These are phyloP conservation scores for Apotomis turbidana DNA, from an alignment of 2,888 invertebrate genomes.

Conservation along the genomic window DNA sequence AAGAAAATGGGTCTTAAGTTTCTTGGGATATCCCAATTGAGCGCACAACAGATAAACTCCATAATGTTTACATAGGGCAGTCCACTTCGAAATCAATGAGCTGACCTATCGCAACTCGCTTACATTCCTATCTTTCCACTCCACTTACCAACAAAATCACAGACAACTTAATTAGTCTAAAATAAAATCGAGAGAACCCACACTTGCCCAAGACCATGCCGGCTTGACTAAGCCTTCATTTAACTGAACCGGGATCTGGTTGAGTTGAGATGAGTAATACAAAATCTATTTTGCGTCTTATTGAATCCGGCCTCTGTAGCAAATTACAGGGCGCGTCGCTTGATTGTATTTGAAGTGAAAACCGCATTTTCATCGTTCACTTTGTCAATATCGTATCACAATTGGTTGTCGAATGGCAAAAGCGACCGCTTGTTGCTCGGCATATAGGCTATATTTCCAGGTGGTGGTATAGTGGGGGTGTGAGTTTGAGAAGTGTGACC, in stretches of 20 bases:
- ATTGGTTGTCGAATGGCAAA: background rate
- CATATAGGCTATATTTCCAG: background rate
- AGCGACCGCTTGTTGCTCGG: background rate
- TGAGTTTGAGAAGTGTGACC: slow-evolving; percentile 6
- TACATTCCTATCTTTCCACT: no score
- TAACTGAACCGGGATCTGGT: slow-evolving; percentile 7
- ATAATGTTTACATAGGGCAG: no score
- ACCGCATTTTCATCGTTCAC: slow-evolving; percentile 25
- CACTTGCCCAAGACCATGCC: background rate
- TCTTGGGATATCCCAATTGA: no score
- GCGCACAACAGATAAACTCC: no score
- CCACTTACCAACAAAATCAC: no score
- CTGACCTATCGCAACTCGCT: no score
- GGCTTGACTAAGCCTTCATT: slow-evolving; percentile 22
- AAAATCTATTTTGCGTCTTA: slow-evolving; percentile 38
- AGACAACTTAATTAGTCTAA: background rate
- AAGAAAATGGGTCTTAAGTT: no score
- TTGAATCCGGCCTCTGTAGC: slow-evolving; percentile 35
- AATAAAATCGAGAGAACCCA: background rate
- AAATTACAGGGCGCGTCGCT: slow-evolving; percentile 35
- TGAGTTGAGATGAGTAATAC: slow-evolving; percentile 32
- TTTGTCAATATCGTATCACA: slow-evolving; percentile 4
- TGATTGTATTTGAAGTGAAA: slow-evolving; percentile 40
- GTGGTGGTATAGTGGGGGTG: background rate
- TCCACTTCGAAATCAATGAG: no score